A percentile compares a stretch with the other conserved stretches of the same genome.
phyloP scores from a whole-genome alignment of 2,888 invertebrate genomes.

The Cancer borealis region DNA sequence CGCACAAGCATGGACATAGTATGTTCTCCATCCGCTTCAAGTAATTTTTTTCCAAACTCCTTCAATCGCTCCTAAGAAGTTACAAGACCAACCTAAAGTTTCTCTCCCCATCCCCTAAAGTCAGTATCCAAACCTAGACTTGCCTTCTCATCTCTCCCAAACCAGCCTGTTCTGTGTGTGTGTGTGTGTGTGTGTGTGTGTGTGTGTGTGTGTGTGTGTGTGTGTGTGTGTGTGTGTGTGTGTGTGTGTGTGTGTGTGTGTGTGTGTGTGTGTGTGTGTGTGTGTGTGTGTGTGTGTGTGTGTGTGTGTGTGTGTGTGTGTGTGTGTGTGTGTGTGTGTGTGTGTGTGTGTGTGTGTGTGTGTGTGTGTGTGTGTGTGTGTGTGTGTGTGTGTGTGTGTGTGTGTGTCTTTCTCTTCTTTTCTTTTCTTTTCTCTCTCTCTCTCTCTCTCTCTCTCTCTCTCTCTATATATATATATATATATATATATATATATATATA shows the following conservation, averaged over 20 bases:
- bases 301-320: neutral
- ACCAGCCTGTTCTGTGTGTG: too few relatives aligned
- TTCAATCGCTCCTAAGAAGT: too few relatives aligned
- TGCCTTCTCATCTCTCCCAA: neutral
- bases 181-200: neutral
- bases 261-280: neutral
- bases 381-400: constrained; percentile 10
- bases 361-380: neutral
- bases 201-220: neutral
- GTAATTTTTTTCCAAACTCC: too few relatives aligned
- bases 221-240: too few relatives aligned
- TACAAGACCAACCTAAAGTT: too few relatives aligned
- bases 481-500: too few relatives aligned
- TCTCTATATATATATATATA: too few relatives aligned
- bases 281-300: neutral
- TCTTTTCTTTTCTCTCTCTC: constrained; percentile 25
- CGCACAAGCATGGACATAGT: too few relatives aligned
- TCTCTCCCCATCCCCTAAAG: too few relatives aligned
- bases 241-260: too few relatives aligned
- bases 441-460: constrained; percentile 50
- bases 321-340: too few relatives aligned
- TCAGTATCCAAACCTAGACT: neutral
- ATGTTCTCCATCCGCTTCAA: too few relatives aligned
- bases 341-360: neutral
- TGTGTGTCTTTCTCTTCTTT: neutral